Base-by-base conservation (phyloP, 2,113 vertebrate genomes). In the Gymnorhina tibicen region DNA sequence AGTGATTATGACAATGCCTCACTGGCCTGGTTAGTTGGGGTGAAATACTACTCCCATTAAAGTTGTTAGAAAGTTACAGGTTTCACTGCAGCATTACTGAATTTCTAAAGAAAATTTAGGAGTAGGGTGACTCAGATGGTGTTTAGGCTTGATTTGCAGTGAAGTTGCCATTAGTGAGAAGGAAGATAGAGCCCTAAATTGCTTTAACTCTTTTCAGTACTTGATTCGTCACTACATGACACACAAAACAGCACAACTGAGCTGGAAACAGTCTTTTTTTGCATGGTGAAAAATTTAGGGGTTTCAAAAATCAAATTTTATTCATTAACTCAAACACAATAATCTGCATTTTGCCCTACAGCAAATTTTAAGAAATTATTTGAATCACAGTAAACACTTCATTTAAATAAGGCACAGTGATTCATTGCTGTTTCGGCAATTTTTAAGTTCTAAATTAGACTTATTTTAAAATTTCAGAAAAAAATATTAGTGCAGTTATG, bases 51-150 rank as follows among this genome's bases (percentile, higher is more conserved):
- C 44, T 82, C 44, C 60, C 32, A 39, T 55, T 83, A 50, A 66
- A 72, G 47, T 52, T 21, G 20, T 63, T 81, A 79, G 42, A 66
- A 80, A 95, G 46, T 50, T 56, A 73, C 37, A 60, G 50, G 41
- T 64, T 83, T 84, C 76, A 56, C 55, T 89, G 75, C 35, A 91
- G 35, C 56, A 23, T 68, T 85, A 63, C 69, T 47, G 47, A 70
- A 85, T 82, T 85, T 87, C 78, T 79, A n/a, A 93, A 68, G 56
- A 87, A 95, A 72, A 89, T 64, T 79, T 39, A 91, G 52, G 32
- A 77, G 35, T 15, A 73, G 3, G 11, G 28, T 46, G 53, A 83
- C 47, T 79, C 3, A 4, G 28, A 35, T 21, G 39, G 69, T 74
- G 24, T 41, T 87, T 82, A 74, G 79, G 16, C 23, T 89, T 89